Percentiles rank a stretch among this genome's conserved stretches.
Evolutionary conservation across 2,888 invertebrate species (phyloP).

Genomic region (Eristalis arbustorum): DNA sequence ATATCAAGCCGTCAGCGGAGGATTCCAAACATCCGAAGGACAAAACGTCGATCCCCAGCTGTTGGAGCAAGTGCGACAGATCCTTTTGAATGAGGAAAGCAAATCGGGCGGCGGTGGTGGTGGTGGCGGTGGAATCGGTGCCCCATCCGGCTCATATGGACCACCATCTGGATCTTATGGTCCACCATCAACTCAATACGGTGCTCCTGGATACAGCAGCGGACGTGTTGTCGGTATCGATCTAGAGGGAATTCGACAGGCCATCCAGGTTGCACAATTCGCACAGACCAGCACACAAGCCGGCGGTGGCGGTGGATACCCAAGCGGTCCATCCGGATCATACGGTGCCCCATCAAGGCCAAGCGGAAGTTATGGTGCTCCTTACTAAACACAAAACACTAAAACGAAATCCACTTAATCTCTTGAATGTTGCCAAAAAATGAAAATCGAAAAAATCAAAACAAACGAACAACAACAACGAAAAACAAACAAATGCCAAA

Average conservation of each 20-base stretch:
- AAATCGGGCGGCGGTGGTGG: slow-evolving; percentile 82
- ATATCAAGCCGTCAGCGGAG: slow-evolving; percentile 88
- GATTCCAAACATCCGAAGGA: slow-evolving; percentile 91
- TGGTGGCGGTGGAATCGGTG: slow-evolving; percentile 77
- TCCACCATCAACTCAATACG: slow-evolving; percentile 85
- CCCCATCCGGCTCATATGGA: slow-evolving; percentile 82
- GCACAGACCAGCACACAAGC: slow-evolving; percentile 84
- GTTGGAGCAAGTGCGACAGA: slow-evolving; percentile 91
- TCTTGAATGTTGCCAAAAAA: slow-evolving; percentile 62
- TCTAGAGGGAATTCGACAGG: slow-evolving; percentile 91
- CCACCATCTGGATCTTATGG: slow-evolving; percentile 85
- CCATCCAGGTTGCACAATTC: slow-evolving; percentile 93
- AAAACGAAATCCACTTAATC: slow-evolving; percentile 14
- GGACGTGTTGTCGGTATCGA: slow-evolving; percentile 88
- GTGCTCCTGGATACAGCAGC: slow-evolving; percentile 81
- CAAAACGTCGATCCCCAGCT: slow-evolving; percentile 90
- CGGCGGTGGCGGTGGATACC: slow-evolving; percentile 79
- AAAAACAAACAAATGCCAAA: slow-evolving; percentile 29
- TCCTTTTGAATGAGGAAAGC: slow-evolving; percentile 90
- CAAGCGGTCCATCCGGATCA: slow-evolving; percentile 82
- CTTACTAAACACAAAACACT: slow-evolving; percentile 73
- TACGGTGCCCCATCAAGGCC: slow-evolving; percentile 84
- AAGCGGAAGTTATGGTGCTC: slow-evolving; percentile 86
- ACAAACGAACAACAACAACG: too few species aligned
- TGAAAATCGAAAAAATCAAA: slow-evolving; percentile 3